Evolutionary conservation across 2,113 vertebrate genomes (phyloP).

Genomic region (Vireo altiloquus): DNA sequence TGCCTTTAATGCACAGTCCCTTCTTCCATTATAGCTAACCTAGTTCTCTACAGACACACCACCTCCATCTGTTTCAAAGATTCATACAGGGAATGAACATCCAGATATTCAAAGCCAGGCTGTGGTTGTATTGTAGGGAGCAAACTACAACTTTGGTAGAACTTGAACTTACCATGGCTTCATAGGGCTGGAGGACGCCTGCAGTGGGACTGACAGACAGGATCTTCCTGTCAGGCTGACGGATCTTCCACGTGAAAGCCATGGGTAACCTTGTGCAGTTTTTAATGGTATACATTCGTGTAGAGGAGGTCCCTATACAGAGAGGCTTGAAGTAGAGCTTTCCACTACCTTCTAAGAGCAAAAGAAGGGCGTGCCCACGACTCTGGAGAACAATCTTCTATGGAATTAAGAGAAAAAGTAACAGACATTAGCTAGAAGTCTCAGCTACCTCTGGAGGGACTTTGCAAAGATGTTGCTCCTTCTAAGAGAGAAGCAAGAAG

Average conservation of each 20-base stretch:
- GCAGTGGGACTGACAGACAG: conserved; percentile 78
- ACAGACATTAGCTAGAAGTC: background rate
- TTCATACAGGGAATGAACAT: background rate
- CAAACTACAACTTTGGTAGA: background rate
- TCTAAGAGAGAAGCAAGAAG: background rate
- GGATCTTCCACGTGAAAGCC: conserved; percentile 85
- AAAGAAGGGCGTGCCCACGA: conserved; percentile 70
- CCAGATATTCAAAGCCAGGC: background rate
- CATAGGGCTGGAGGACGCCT: conserved; percentile 84
- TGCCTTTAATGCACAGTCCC: background rate
- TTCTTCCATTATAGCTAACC: background rate
- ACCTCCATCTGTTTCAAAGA: background rate
- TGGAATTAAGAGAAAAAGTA: background rate
- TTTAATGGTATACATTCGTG: conserved; percentile 72
- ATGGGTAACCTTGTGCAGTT: conserved; percentile 82
- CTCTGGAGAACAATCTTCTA: conserved; percentile 81
- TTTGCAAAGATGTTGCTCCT: background rate
- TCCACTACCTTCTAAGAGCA: conserved; percentile 77
- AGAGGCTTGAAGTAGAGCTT: conserved; percentile 87
- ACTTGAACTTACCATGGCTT: conserved; percentile 77
- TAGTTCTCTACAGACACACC: background rate
- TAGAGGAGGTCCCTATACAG: conserved; percentile 72
- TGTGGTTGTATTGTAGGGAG: background rate
- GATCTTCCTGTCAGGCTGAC: conserved; percentile 59
- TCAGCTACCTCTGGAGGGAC: background rate